Conservation (phyloP, 2,113 vertebrate genomes). For the Rhynchomys soricoides region DNA sequence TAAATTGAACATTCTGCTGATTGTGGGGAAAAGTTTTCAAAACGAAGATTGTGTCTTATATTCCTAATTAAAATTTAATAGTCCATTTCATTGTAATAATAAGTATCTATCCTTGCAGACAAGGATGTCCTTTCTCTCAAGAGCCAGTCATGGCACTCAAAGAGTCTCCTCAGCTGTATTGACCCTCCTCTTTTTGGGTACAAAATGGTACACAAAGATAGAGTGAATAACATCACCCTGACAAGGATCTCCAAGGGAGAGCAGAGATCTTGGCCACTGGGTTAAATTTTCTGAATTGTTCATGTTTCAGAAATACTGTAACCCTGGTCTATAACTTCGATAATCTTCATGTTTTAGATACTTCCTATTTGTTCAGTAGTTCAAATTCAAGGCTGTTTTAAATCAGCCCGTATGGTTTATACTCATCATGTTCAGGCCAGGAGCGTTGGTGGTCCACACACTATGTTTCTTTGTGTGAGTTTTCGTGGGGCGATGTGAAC, state of each 20-base stretch:
- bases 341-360: rapidly evolving
- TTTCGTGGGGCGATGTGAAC: background rate
- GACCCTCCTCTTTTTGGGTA: background rate
- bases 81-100: background rate
- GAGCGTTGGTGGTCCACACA: background rate
- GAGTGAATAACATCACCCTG: background rate
- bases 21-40: background rate
- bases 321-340: background rate
- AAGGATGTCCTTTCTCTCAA: rapidly evolving
- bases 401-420: rapidly evolving
- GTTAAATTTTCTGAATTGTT: background rate
- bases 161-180: rapidly evolving
- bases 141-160: background rate
- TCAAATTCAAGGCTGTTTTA: background rate
- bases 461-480: background rate
- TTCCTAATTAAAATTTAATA: background rate
- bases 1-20: background rate
- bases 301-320: background rate
- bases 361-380: background rate
- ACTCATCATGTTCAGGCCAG: background rate
- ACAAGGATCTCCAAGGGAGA: background rate
- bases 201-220: background rate
- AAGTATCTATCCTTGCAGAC: background rate
- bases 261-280: background rate
- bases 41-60: background rate